A percentile compares a stretch with the other conserved stretches of the same genome.
Conservation (phyloP, 2,888 invertebrate species). For the Leptopterna dolabrata region DNA sequence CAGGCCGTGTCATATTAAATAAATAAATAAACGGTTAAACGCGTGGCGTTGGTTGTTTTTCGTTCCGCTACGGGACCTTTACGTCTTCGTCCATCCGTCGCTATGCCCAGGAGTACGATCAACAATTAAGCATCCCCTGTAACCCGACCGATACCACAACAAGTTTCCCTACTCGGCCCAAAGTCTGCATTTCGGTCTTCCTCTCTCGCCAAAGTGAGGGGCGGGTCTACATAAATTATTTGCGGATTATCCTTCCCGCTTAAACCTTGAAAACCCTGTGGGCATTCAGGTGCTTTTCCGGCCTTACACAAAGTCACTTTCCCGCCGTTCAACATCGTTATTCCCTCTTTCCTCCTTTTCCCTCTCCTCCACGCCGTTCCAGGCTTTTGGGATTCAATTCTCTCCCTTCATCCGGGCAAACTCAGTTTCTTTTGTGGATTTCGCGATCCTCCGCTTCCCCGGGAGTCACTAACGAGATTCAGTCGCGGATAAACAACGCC, state of each 20-base stretch:
- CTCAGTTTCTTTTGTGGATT: constrained; percentile 23
- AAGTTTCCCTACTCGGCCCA: neutral
- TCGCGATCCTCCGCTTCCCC: neutral
- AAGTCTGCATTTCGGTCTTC: neutral
- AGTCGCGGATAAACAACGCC: neutral
- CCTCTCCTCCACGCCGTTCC: neutral
- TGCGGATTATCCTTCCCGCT: constrained; percentile 14
- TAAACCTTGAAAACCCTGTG: constrained; percentile 26
- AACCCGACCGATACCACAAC: neutral
- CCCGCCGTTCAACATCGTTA: neutral
- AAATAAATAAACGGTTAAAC: too few relatives aligned
- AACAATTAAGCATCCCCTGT: neutral
- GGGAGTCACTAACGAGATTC: constrained; percentile 9
- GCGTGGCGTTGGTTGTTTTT: too few relatives aligned
- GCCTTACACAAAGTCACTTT: neutral
- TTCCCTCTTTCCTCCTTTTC: neutral
- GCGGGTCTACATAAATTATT: constrained; percentile 23
- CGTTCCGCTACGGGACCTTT: too few relatives aligned
- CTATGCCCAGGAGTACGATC: neutral
- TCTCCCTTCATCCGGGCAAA: neutral
- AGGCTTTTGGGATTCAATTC: constrained; percentile 14
- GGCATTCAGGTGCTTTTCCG: constrained; percentile 25
- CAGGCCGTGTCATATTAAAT: too few relatives aligned
- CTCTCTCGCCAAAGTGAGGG: neutral
- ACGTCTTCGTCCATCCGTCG: too few relatives aligned